Evolutionary conservation across 2,888 invertebrate genomes (phyloP), one percentile per base, ranked within the genome.

Genomic region (Adelognathus sp.): DNA sequence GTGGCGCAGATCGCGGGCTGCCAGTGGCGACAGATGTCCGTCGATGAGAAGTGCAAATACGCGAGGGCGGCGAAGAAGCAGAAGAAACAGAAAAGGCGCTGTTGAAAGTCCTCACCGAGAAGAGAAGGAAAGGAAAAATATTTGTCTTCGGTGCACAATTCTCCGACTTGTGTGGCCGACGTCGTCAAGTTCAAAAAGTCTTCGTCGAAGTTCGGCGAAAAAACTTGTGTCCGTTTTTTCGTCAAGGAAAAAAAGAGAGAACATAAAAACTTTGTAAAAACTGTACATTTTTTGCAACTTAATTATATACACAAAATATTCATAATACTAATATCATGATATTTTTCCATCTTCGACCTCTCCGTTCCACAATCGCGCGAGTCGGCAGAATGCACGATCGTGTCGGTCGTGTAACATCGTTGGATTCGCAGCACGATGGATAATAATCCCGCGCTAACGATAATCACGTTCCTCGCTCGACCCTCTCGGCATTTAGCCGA

Each of bases 1-100:
- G 85, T 87, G n/a, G 86, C 86, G 0, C 69, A 81, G 54, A 64
- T 82, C 39, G 86, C 86, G 5, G 86, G 86, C 36, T 82, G 80
- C 14, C 78, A 84, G 14, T 87, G 86, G 86, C 80, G 84, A 14
- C 69, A 83, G 44, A 84, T 87, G 86, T 60, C 84, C 11, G 72
- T 67, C 2, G 46, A 80, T 27, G 81, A 86, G 36, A 85, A 83
- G 56, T 80, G 82, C 74, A 82, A 75, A 61, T 86, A 85, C 74
- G 83, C 78, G 21, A 77, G 60, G 27, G 72, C 71, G 2, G 79
- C 76, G 21, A 76, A 72, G 50, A 75, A 71, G 24, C 71, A 71
- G 44, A 76, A n/a, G n/a, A n/a, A n/a, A n/a, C n/a, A n/a, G n/a
- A n/a, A n/a, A n/a, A n/a, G n/a, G n/a, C n/a, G n/a, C n/a, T n/a